These are phyloP conservation scores for Jacana jacana DNA, from an alignment of 2,113 vertebrate genomes.

Conservation along the genomic window DNA sequence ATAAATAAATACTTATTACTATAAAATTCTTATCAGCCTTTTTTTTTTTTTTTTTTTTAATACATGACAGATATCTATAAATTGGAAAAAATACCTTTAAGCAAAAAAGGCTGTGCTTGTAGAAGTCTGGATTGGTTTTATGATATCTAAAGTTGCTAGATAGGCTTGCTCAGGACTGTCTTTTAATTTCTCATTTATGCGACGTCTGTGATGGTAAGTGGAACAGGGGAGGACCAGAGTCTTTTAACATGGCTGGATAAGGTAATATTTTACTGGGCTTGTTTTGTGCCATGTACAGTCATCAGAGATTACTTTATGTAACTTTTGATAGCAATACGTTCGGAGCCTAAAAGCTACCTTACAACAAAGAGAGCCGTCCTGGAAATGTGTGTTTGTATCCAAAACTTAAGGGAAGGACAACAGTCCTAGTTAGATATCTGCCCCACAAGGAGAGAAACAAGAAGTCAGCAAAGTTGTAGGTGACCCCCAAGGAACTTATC, in stretches of 20 bases:
- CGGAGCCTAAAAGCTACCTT: not conserved
- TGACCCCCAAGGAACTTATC: not conserved
- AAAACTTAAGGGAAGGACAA: not conserved
- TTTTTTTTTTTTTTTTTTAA: not conserved
- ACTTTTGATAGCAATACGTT: not conserved
- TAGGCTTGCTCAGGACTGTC: not conserved
- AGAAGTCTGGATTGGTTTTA: not conserved
- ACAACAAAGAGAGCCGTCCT: not conserved
- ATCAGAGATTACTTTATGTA: not conserved
- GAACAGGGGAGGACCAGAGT: not conserved
- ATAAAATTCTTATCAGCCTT: not conserved
- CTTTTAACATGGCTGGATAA: not conserved
- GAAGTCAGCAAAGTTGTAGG: not conserved
- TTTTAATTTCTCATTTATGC: not conserved
- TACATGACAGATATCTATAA: not conserved
- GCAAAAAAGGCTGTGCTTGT: not conserved
- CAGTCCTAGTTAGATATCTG: not conserved
- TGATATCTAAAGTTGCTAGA: not conserved
- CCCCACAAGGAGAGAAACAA: not conserved
- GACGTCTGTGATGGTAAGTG: not conserved
- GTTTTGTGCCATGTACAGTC: not conserved
- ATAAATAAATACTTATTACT: not conserved
- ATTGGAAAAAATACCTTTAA: not conserved
- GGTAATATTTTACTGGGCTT: not conserved
- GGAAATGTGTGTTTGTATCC: not conserved